Conservation (phyloP, 2,888 invertebrate genomes). For the Cantharis lateralis region DNA sequence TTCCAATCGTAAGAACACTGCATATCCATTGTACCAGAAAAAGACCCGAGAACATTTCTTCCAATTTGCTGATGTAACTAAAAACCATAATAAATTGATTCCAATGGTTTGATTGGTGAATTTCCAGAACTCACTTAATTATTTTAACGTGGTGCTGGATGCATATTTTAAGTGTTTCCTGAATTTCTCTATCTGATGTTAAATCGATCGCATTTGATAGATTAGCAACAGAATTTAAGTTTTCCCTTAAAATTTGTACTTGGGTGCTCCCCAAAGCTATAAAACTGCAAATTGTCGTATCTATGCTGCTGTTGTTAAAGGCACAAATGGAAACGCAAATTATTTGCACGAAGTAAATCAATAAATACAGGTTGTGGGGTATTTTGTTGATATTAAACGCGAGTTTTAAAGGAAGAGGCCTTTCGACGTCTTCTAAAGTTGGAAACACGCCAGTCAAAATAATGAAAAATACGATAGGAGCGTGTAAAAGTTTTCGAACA, state of each 20-base stretch:
- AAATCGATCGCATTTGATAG: background rate
- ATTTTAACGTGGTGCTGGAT: background rate
- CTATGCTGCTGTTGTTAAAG: background rate
- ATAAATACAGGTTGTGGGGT: background rate
- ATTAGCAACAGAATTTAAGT: background rate
- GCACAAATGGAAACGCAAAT: background rate
- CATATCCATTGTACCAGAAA: background rate
- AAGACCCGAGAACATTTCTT: background rate
- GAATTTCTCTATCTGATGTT: background rate
- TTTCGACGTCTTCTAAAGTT: background rate
- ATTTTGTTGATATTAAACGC: background rate
- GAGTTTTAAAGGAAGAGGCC: background rate
- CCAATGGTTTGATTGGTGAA: background rate
- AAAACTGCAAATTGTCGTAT: background rate
- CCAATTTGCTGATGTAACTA: background rate
- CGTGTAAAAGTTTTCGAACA: background rate
- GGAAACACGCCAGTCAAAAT: background rate
- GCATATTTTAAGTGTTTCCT: background rate
- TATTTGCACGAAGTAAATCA: background rate
- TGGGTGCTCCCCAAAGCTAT: background rate
- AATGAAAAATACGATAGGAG: background rate
- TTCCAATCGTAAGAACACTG: background rate
- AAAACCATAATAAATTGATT: background rate
- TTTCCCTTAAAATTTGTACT: background rate
- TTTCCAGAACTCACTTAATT: background rate